Conservation (phyloP, 2,888 invertebrate genomes). For the Exephanes ischioxanthus region DNA sequence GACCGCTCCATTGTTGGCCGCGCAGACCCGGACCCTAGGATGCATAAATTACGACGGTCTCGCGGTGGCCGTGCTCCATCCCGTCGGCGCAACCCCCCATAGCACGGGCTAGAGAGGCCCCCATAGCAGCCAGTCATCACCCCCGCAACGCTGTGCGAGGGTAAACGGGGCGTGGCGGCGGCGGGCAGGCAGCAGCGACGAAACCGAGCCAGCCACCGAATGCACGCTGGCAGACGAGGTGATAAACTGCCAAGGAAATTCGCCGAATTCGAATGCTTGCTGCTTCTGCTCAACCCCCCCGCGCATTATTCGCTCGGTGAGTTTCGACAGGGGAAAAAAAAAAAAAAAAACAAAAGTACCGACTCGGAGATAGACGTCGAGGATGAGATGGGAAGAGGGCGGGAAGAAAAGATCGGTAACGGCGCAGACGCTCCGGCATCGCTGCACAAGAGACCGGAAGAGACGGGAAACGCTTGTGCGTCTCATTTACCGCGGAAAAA, state of each 20-base stretch:
- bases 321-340: conserved; percentile 35
- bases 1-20: conserved; percentile 65
- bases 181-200: conserved; percentile 39
- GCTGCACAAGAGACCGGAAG: conserved; percentile 13
- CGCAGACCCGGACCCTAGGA: conserved; percentile 63
- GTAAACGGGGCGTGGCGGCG: conserved; percentile 71
- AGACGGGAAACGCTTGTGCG: conserved; percentile 26
- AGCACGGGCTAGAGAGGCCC: conserved; percentile 28
- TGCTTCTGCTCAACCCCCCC: neutral
- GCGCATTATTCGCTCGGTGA: conserved; percentile 61
- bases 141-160: conserved; percentile 63
- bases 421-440: neutral
- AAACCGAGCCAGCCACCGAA: conserved; percentile 55
- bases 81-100: conserved; percentile 44
- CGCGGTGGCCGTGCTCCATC: conserved; percentile 57
- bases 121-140: conserved; percentile 66
- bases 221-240: conserved; percentile 66
- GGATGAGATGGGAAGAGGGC: conserved; percentile 15
- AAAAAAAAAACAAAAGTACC: neutral
- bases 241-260: conserved; percentile 72
- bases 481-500: conserved; percentile 2
- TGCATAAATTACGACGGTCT: conserved; percentile 71
- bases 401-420: conserved; percentile 39
- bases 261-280: conserved; percentile 63
- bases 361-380: neutral